Base-by-base conservation (phyloP, 2,113 vertebrate species). In the Actenoides lindsayi region DNA sequence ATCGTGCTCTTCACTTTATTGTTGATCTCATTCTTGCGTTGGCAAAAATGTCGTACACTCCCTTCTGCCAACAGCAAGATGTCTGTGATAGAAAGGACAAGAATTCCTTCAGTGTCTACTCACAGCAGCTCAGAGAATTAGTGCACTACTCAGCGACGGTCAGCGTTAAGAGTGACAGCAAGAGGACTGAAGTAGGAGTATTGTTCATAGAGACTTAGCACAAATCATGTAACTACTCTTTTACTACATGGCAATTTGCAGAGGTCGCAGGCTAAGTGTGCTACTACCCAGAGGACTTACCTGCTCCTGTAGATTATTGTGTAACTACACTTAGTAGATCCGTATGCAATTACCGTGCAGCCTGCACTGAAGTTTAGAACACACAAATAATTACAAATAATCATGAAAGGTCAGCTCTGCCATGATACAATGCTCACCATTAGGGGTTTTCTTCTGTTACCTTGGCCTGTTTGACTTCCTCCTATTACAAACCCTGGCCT, bases 311-410 rank as follows among this genome's bases (percentile, higher is more conserved):
- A 92, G 81, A 94, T 87, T 80, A 91, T 37, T 83, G 92, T 89
- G 83, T 76, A 96, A 96, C 88, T 97, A 93, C 92, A 84, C 54
- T 92, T 76, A 84, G 95, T 39, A 92, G 93, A 25, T 91, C 95
- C 93, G 65, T 46, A 83, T 71, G 92, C 81, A 96, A 95, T 87
- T 95, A 91, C 67, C 93, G 83, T 87, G 95, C 70, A 96, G 93
- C 70, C 93, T 80, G 83, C 74, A 85, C 94, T 93, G 89, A 83
- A 94, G 91, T 94, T 96, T 16, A 94, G 95, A 97, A 96, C 89
- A 94, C 2, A 96, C 48, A 95, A 88, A 93, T 89, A 89, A 91
- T 92, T 84, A 96, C 57, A 87, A 90, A 78, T 64, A 44, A 80
- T 68, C 33, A 20, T 11, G 35, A 64, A 75, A 71, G 53, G n/a